These are phyloP conservation scores for Cherax quadricarinatus DNA, from an alignment of 1,140 invertebrate species.

Conservation along the genomic window DNA sequence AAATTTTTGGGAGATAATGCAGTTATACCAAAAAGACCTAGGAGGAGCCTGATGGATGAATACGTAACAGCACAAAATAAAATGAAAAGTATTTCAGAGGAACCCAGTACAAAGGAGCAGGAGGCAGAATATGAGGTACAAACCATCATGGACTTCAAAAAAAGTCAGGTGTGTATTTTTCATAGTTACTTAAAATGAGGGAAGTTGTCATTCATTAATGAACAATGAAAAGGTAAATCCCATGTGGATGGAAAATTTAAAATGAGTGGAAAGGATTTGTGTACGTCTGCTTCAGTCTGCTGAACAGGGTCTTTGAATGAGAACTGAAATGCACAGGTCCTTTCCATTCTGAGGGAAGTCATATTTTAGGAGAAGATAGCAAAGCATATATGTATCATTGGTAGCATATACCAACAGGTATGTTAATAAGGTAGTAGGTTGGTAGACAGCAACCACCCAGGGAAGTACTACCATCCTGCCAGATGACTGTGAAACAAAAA, in stretches of 20 bases:
- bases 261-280: neutral
- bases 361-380: no score
- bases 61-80: neutral
- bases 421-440: no score
- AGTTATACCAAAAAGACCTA: slow-evolving; percentile 4
- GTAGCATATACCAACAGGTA: no score
- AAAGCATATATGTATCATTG: no score
- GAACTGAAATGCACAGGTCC: no score
- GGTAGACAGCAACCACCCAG: no score
- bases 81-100: neutral
- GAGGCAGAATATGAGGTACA: slow-evolving; percentile 83
- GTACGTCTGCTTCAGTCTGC: no score
- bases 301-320: no score
- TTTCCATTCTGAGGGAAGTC: no score
- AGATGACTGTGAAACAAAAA: no score
- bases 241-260: neutral
- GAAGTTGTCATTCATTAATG: neutral
- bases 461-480: no score
- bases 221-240: neutral
- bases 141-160: slow-evolving; percentile 81
- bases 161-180: slow-evolving; percentile 51
- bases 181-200: no score
- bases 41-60: slow-evolving; percentile 51
- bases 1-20: neutral
- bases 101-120: neutral